Conservation (phyloP, 2,113 vertebrate species). For the Muntiacus reevesi region DNA sequence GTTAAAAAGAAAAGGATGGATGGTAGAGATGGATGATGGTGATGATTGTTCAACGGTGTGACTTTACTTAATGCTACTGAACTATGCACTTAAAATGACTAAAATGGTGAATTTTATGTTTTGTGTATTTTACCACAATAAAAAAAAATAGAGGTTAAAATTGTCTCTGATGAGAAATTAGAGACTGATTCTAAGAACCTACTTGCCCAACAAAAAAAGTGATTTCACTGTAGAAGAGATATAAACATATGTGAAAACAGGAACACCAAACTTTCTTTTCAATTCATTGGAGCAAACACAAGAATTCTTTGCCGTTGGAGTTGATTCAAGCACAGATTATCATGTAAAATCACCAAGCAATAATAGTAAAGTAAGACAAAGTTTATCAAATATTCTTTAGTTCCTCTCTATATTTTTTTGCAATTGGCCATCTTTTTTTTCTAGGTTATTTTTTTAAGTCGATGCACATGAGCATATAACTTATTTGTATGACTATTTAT, state of each 20-base stretch:
- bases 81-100: neutral
- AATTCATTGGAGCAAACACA: neutral
- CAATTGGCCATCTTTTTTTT: neutral
- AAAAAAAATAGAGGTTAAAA: neutral
- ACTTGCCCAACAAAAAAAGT: neutral
- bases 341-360: neutral
- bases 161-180: conserved; percentile 14
- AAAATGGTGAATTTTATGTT: neutral
- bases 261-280: neutral
- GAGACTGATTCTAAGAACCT: neutral
- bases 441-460: conserved; percentile 12
- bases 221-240: neutral
- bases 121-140: neutral
- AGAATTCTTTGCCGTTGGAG: neutral
- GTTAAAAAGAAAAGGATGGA: neutral
- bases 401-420: neutral
- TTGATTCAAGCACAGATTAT: conserved; percentile 17
- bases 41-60: neutral
- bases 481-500: conserved; percentile 47
- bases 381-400: neutral
- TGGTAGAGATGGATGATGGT: neutral
- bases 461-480: neutral
- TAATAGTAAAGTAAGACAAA: conserved; percentile 6
- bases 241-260: neutral
- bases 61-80: neutral